Percentiles rank a stretch among this genome's conserved stretches.
phyloP scores from a whole-genome alignment of 37 sponge, comb jelly and placozoan genomes.

The Oscarella lobularis region DNA sequence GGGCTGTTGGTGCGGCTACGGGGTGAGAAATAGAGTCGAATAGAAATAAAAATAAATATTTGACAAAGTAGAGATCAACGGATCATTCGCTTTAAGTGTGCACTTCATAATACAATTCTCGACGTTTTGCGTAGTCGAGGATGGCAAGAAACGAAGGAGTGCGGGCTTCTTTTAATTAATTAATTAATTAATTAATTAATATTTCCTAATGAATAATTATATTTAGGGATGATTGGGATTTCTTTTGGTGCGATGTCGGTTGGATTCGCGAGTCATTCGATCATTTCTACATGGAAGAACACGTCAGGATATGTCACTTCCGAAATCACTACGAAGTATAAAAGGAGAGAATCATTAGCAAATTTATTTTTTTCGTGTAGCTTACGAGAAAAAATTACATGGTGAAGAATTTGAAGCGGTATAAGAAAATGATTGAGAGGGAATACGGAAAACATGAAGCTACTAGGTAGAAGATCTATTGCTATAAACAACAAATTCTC shows the following conservation, averaged over 20 bases:
- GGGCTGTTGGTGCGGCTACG: background rate
- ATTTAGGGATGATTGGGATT: conserved; percentile 83
- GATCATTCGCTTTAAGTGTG: conserved; percentile 68
- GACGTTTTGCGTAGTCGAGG: conserved; percentile 80
- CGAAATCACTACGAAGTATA: conserved; percentile 90
- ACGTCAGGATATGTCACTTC: conserved; percentile 89
- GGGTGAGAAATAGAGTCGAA: too few relatives aligned
- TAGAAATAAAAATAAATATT: background rate
- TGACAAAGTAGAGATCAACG: background rate
- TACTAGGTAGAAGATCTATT: background rate
- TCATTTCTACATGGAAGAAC: conserved; percentile 90
- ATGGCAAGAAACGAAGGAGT: conserved; percentile 91
- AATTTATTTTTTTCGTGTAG: background rate
- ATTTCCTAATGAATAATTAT: background rate
- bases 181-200: too few relatives aligned
- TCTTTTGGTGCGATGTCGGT: conserved; percentile 93
- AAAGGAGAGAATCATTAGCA: background rate
- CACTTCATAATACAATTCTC: conserved; percentile 72
- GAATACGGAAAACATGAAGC: conserved; percentile 29
- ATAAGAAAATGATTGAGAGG: conserved; percentile 60
- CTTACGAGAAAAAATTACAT: conserved; percentile 90
- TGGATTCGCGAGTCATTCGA: conserved; percentile 98
- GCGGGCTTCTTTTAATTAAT: conserved; percentile 24
- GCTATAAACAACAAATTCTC: background rate
- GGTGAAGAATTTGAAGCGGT: conserved; percentile 89